phyloP scores from a whole-genome alignment of 1,140 invertebrate genomes.

The Cydia strobilella region DNA sequence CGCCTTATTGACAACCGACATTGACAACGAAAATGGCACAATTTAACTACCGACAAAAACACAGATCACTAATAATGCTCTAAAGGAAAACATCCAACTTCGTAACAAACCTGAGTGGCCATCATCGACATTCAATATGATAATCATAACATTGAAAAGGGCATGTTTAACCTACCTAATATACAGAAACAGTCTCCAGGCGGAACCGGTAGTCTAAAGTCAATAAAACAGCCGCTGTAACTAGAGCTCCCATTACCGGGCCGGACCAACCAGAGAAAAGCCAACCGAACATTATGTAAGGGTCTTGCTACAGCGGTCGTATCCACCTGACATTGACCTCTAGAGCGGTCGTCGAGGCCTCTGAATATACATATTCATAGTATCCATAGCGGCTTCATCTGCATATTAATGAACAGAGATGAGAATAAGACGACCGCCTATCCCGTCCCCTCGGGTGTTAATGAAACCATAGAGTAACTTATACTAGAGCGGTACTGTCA shows the following conservation, averaged over 20 bases:
- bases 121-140: neutral
- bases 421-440: slow-evolving; percentile 41
- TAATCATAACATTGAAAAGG: slow-evolving; percentile 31
- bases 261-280: slow-evolving; percentile 38
- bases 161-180: slow-evolving; percentile 8
- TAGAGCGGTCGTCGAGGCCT: slow-evolving; percentile 54
- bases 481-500: too few relatives aligned
- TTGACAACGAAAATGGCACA: too few relatives aligned
- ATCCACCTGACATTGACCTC: slow-evolving; percentile 67
- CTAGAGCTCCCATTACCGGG: slow-evolving; percentile 37
- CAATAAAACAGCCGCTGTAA: slow-evolving; percentile 36
- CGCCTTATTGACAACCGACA: too few relatives aligned
- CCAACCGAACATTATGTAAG: slow-evolving; percentile 39
- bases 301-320: slow-evolving; percentile 45
- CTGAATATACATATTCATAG: slow-evolving; percentile 56
- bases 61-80: too few relatives aligned
- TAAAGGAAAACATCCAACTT: neutral
- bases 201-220: slow-evolving; percentile 46
- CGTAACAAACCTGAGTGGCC: neutral
- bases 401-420: slow-evolving; percentile 56
- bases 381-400: slow-evolving; percentile 61
- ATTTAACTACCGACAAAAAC: too few relatives aligned
- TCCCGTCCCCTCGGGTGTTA: slow-evolving; percentile 45
- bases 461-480: too few relatives aligned
- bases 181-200: slow-evolving; percentile 39